Conservation (phyloP, 2,888 invertebrate genomes). For the Xestia xanthographa region DNA sequence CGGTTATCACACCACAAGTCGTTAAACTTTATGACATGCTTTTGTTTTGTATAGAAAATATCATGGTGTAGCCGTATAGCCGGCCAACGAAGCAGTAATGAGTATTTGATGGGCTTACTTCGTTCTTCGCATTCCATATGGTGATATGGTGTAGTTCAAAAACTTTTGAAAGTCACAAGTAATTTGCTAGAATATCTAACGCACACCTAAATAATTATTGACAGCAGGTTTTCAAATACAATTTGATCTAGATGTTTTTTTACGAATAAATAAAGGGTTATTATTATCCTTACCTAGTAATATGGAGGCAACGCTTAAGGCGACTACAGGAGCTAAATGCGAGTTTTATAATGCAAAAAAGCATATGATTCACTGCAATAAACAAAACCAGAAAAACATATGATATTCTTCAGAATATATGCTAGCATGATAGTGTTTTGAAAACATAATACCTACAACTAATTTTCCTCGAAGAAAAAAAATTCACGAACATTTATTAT, state of each 20-base stretch:
- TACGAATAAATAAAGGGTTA: neutral
- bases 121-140: slow-evolving; percentile 12
- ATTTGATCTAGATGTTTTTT: neutral
- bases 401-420: too few species aligned
- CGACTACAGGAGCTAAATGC: too few species aligned
- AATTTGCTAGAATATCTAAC: slow-evolving; percentile 1
- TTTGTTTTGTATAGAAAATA: slow-evolving; percentile 40
- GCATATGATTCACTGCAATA: too few species aligned
- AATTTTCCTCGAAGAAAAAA: too few species aligned
- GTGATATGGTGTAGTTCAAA: neutral
- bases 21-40: slow-evolving; percentile 52
- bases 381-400: too few species aligned
- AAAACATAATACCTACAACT: too few species aligned
- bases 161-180: neutral
- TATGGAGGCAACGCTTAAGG: neutral
- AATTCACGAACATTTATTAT: too few species aligned
- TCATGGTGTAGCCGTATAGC: slow-evolving; percentile 4
- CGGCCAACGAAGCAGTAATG: slow-evolving; percentile 36
- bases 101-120: slow-evolving; percentile 42
- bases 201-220: neutral
- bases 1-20: slow-evolving; percentile 38
- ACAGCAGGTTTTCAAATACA: neutral
- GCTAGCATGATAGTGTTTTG: too few species aligned
- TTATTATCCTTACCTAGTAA: neutral
- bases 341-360: too few species aligned